Evolutionary conservation across 2,888 invertebrate genomes (phyloP).

Genomic region (Lochmaea crataegi): DNA sequence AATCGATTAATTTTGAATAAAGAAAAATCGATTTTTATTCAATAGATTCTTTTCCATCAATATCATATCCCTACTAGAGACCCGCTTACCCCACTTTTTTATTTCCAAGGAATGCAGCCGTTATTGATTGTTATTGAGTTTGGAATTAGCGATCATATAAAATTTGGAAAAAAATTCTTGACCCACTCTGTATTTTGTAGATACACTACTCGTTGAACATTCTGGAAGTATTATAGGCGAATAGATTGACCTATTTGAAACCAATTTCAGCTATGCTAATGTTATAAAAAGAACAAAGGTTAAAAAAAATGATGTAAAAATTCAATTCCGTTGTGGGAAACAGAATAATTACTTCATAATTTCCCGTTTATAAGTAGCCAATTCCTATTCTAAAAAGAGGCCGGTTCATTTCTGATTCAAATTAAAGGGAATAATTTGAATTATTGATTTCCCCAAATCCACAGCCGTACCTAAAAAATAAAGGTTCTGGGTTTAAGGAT

Average conservation of each 20-base stretch:
- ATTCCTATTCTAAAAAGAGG: slow-evolving; percentile 31
- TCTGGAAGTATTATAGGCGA: too few species aligned
- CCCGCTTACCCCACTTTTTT: too few species aligned
- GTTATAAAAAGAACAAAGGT: neutral
- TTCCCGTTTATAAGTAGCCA: slow-evolving; percentile 35
- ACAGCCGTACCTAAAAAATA: neutral
- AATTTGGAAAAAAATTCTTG: too few species aligned
- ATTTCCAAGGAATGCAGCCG: too few species aligned
- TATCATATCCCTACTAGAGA: too few species aligned
- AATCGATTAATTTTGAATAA: too few species aligned
- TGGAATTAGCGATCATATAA: too few species aligned
- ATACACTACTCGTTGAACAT: too few species aligned
- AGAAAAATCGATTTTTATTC: too few species aligned
- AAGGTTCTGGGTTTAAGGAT: neutral
- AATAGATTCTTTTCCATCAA: too few species aligned
- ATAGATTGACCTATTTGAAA: neutral
- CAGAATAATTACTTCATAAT: slow-evolving; percentile 35
- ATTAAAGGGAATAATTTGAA: slow-evolving; percentile 39
- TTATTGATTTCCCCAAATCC: slow-evolving; percentile 27
- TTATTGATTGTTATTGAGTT: too few species aligned
- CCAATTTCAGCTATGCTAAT: slow-evolving; percentile 6
- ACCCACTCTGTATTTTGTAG: too few species aligned
- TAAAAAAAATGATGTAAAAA: slow-evolving; percentile 6
- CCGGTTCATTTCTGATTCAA: slow-evolving; percentile 35
- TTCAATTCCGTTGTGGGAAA: slow-evolving; percentile 24